These are phyloP conservation scores for Catharus fuscescens DNA, from an alignment of 2,113 vertebrate genomes.

Conservation along the genomic window DNA sequence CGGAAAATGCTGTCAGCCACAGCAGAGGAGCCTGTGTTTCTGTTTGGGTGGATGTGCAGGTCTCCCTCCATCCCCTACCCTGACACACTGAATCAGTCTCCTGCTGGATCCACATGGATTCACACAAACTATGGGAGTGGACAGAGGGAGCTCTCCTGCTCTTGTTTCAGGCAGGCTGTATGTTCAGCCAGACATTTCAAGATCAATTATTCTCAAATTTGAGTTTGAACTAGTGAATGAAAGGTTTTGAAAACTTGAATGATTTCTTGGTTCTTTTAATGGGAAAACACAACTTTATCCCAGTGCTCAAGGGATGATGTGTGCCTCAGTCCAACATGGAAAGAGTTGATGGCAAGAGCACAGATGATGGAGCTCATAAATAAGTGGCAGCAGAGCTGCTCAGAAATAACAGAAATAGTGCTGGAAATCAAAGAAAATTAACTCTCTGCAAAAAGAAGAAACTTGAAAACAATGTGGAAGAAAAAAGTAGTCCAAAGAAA, in stretches of 20 bases:
- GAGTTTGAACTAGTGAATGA: neutral
- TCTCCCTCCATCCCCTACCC: neutral
- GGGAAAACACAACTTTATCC: neutral
- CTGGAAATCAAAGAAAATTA: neutral
- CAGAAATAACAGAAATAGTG: neutral
- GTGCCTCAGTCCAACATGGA: neutral
- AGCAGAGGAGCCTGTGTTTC: conserved; percentile 21
- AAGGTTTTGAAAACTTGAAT: neutral
- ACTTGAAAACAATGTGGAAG: neutral
- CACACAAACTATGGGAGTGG: conserved; percentile 38
- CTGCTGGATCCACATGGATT: conserved; percentile 46
- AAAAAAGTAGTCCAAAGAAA: neutral
- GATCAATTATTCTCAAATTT: conserved; percentile 46
- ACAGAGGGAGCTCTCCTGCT: neutral
- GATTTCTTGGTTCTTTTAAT: neutral
- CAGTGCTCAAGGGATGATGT: neutral
- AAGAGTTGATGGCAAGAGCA: neutral
- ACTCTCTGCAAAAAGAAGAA: neutral
- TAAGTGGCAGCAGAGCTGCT: neutral
- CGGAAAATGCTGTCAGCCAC: neutral
- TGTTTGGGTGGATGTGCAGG: conserved; percentile 1
- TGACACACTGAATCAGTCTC: conserved; percentile 36
- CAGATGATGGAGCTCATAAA: neutral
- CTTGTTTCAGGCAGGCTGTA: neutral
- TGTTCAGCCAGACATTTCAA: conserved; percentile 28